Conservation (phyloP, 2,888 invertebrate genomes). For the Magallana nippona region DNA sequence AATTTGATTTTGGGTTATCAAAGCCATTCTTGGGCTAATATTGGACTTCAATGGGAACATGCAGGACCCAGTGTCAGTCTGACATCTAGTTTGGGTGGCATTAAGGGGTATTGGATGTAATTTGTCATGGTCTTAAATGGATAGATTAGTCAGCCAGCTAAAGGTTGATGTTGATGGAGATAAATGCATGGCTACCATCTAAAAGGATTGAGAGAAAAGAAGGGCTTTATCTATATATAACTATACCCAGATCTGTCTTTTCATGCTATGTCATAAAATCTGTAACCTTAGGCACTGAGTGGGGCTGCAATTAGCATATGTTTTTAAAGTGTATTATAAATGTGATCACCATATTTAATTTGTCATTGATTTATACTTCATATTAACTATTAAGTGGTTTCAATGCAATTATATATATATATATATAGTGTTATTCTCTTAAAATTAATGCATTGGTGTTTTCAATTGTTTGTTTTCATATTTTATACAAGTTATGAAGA, state of each 20-base stretch:
- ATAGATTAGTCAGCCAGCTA: background rate
- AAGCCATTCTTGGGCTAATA: conserved; percentile 21
- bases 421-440: too few relatives aligned
- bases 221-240: too few relatives aligned
- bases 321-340: background rate
- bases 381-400: too few relatives aligned
- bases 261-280: conserved; percentile 12
- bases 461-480: too few relatives aligned
- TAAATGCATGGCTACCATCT: background rate
- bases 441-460: too few relatives aligned
- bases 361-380: too few relatives aligned
- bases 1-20: conserved; percentile 23
- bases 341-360: too few relatives aligned
- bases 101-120: background rate
- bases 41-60: conserved; percentile 23
- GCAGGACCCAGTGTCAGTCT: background rate
- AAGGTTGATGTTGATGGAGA: background rate
- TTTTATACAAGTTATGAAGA: too few relatives aligned
- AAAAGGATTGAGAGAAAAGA: too few relatives aligned
- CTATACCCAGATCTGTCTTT: background rate
- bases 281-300: background rate
- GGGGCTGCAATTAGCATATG: background rate
- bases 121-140: conserved; percentile 21
- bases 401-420: too few relatives aligned
- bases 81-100: conserved; percentile 9